Evolutionary conservation across 1,140 invertebrate genomes (phyloP).

Genomic region (Trichonephila inaurata): DNA sequence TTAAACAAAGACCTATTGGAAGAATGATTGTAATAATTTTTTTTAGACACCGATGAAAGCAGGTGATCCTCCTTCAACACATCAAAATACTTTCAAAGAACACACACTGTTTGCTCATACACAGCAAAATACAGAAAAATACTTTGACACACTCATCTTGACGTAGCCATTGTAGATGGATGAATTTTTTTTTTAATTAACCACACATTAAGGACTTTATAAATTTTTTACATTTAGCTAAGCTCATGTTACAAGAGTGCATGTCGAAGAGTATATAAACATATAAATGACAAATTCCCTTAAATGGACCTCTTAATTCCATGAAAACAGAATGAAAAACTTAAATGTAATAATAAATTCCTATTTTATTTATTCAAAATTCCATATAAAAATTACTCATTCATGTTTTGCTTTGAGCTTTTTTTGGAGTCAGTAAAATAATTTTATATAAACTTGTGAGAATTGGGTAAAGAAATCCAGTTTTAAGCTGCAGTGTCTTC

Average conservation of each 20-base stretch:
- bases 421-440: slow-evolving; percentile 49
- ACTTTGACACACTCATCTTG: neutral
- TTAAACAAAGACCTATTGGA: neutral
- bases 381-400: slow-evolving; percentile 55
- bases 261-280: neutral
- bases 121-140: slow-evolving; percentile 29
- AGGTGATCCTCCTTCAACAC: slow-evolving; percentile 30
- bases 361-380: slow-evolving; percentile 53
- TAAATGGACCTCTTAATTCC: neutral
- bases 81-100: slow-evolving; percentile 2
- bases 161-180: slow-evolving; percentile 37
- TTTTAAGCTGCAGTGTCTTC: slow-evolving; percentile 2
- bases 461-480: slow-evolving; percentile 17
- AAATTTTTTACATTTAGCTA: slow-evolving; percentile 30
- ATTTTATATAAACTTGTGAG: slow-evolving; percentile 52
- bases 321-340: neutral
- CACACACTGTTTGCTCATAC: slow-evolving; percentile 9
- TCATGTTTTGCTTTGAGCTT: slow-evolving; percentile 59
- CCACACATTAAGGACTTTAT: neutral
- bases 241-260: slow-evolving; percentile 34
- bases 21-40: neutral
- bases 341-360: slow-evolving; percentile 35
- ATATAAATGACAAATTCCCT: slow-evolving; percentile 19
- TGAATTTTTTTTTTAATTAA: neutral
- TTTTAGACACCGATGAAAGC: neutral